A percentile compares a stretch with the other conserved stretches of the same genome.
These are phyloP conservation scores for human DNA, from an alignment of 2,113 vertebrate species.

Conservation along the genomic window GRCh38 chr18:78794001-78794500, in stretches of 20 bases:
- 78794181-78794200: accelerated
- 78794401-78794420: background rate
- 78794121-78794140: background rate
- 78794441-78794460: background rate
- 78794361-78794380: no score
- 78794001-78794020: accelerated
- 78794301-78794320: accelerated
- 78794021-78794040: background rate
- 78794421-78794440: accelerated
- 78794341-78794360: no score
- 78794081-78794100: background rate
- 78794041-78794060: no score
- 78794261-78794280: background rate
- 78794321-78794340: no score
- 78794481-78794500: background rate
- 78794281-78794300: accelerated
- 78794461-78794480: no score
- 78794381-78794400: accelerated
- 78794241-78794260: accelerated
- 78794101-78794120: background rate
- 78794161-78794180: accelerated
- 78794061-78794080: accelerated
- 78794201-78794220: accelerated
- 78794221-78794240: accelerated
- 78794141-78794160: background rate